Evolutionary conservation across 2,113 vertebrate genomes (phyloP).

Genomic region (Morone saxatilis): DNA sequence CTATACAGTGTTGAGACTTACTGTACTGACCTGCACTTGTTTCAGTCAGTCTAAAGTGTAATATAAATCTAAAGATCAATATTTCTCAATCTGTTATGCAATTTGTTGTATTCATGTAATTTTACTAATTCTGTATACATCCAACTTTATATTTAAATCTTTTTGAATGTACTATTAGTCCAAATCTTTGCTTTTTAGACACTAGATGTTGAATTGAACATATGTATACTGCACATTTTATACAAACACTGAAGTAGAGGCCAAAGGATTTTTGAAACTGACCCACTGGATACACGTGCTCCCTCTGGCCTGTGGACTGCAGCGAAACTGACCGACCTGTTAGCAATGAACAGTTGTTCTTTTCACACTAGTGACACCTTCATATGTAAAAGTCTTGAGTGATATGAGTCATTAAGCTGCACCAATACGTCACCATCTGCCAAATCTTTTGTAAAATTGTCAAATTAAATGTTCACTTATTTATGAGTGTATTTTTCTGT

Average conservation of each 20-base stretch:
- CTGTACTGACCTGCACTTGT: slow-evolving; percentile 70
- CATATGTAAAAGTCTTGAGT: not conserved
- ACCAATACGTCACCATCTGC: slow-evolving; percentile 2
- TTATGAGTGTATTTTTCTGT: slow-evolving; percentile 50
- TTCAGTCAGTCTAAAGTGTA: slow-evolving; percentile 53
- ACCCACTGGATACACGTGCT: not conserved
- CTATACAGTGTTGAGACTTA: slow-evolving; percentile 19
- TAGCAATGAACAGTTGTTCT: not conserved
- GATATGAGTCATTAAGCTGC: not conserved
- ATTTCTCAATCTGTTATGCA: slow-evolving; percentile 34
- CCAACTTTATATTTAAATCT: slow-evolving; percentile 53
- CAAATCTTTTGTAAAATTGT: slow-evolving; percentile 16
- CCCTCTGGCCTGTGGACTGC: not conserved
- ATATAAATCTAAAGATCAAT: slow-evolving; percentile 38
- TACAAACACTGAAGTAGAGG: slow-evolving; percentile 26
- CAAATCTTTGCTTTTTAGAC: slow-evolving; percentile 34
- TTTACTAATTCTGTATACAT: slow-evolving; percentile 39
- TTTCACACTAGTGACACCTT: not conserved
- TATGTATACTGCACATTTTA: slow-evolving; percentile 46
- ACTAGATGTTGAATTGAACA: slow-evolving; percentile 14
- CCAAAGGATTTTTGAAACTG: slow-evolving; percentile 22
- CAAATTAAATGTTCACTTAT: slow-evolving; percentile 42
- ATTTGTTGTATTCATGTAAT: slow-evolving; percentile 46
- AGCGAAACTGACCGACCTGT: slow-evolving; percentile 1
- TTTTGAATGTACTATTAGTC: slow-evolving; percentile 20